Evolutionary conservation across 2,113 vertebrate species (phyloP).

Genomic region (Poeciliopsis occidentalis): DNA sequence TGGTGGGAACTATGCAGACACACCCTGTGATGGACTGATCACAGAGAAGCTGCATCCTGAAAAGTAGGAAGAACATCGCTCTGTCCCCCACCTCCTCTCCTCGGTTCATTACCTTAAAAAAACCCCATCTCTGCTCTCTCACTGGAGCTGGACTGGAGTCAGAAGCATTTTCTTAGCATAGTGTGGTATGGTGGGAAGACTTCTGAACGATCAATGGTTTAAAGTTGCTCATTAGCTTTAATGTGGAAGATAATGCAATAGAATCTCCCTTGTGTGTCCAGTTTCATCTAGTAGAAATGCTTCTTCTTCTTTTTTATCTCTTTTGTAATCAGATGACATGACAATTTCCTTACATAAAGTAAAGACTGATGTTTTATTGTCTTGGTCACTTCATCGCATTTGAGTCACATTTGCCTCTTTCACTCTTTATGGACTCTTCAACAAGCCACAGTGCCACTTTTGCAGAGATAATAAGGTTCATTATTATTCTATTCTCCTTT

Average conservation of each 20-base stretch:
- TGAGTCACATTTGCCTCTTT: not conserved
- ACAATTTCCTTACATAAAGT: not conserved
- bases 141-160: slow-evolving; percentile 6
- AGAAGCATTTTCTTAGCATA: slow-evolving; percentile 4
- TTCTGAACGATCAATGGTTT: slow-evolving; percentile 6
- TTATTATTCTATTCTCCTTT: not conserved
- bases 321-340: not conserved
- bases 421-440: not conserved
- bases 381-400: not conserved
- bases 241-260: not conserved
- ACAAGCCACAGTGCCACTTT: not conserved
- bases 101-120: slow-evolving; percentile 44
- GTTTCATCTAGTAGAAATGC: not conserved
- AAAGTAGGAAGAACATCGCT: slow-evolving; percentile 53
- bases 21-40: slow-evolving; percentile 83
- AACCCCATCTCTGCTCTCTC: slow-evolving; percentile 24
- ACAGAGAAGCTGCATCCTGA: slow-evolving; percentile 74
- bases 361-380: not conserved
- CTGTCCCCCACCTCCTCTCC: not conserved
- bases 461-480: not conserved
- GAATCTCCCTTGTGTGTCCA: not conserved
- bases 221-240: not conserved
- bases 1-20: slow-evolving; percentile 76
- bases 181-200: not conserved
- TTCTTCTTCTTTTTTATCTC: not conserved